Evolutionary conservation across 2,888 invertebrate species (phyloP).

Genomic region (Phorcus lineatus): DNA sequence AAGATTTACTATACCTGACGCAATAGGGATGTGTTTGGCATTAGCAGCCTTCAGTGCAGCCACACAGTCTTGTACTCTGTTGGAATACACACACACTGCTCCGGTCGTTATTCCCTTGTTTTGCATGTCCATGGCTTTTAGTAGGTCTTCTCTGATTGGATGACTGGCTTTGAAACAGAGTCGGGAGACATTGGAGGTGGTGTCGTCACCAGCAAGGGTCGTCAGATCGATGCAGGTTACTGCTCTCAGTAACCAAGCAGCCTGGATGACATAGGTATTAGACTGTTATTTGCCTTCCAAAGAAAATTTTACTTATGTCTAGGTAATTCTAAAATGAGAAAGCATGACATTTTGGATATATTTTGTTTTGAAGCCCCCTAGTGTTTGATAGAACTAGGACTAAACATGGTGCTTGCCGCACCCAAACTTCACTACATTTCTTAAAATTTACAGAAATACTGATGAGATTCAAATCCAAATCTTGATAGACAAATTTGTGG

Average conservation of each 20-base stretch:
- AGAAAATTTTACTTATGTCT: no score
- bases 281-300: no score
- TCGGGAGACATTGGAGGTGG: slow-evolving; percentile 83
- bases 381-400: no score
- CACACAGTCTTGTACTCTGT: slow-evolving; percentile 85
- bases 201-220: slow-evolving; percentile 86
- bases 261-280: slow-evolving; percentile 49
- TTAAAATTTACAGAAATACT: no score
- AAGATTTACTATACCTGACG: slow-evolving; percentile 81
- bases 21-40: slow-evolving; percentile 82
- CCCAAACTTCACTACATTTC: no score
- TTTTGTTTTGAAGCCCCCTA: no score
- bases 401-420: no score
- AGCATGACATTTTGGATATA: no score
- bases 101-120: slow-evolving; percentile 80
- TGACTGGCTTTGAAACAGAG: slow-evolving; percentile 86
- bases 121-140: slow-evolving; percentile 69
- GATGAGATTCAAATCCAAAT: no score
- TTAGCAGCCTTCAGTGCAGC: slow-evolving; percentile 75
- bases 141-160: slow-evolving; percentile 74
- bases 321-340: no score
- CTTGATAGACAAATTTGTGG: no score
- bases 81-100: slow-evolving; percentile 97
- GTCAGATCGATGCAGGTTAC: slow-evolving; percentile 93
- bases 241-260: slow-evolving; percentile 86